Evolutionary conservation across 1,140 invertebrate genomes (phyloP), one percentile per base, ranked within the genome.

Genomic region (Orchesella cincta): DNA sequence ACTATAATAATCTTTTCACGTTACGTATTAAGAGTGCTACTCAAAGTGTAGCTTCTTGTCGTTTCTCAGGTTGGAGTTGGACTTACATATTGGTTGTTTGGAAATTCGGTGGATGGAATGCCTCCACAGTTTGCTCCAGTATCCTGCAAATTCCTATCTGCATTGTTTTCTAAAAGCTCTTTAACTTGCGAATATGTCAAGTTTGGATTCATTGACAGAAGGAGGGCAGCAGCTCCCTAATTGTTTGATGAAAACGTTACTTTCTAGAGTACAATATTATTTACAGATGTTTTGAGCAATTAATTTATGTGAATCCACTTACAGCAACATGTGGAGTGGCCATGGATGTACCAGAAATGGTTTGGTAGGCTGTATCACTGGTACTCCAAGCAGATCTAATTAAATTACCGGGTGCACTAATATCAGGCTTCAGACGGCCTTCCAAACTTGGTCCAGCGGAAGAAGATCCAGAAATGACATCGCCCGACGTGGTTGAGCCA

Each of bases 281-380:
- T n/a, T n/a, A n/a, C n/a, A n/a, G n/a, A n/a, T n/a, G n/a, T n/a
- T n/a, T n/a, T n/a, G n/a, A n/a, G n/a, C n/a, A n/a, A n/a, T n/a
- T n/a, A n/a, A n/a, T n/a, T n/a, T n/a, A n/a, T n/a, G n/a, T n/a
- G n/a, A n/a, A n/a, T n/a, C n/a, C n/a, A n/a, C n/a, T n/a, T n/a
- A n/a, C n/a, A 8, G 75, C 31, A 12, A 75, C 76, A 72, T 79
- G 78, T 8, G 78, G 78, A 57, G 33, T 29, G 29, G 78, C 75
- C 78, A 79, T 79, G 23, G 34, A 33, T 0, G 78, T 79, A 28
- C 78, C 78, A 26, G 71, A 67, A 35, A 51, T 36, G 18, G 29
- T 52, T 14, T 26, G 20, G 23, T 73, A 75, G 26, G 52, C 51
- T 3, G 71, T 12, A 35, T 76, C 75, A n/a, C 39, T 34, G 1